Conservation (phyloP, 2,113 vertebrate genomes). For the Nothocercus nigrocapillus region DNA sequence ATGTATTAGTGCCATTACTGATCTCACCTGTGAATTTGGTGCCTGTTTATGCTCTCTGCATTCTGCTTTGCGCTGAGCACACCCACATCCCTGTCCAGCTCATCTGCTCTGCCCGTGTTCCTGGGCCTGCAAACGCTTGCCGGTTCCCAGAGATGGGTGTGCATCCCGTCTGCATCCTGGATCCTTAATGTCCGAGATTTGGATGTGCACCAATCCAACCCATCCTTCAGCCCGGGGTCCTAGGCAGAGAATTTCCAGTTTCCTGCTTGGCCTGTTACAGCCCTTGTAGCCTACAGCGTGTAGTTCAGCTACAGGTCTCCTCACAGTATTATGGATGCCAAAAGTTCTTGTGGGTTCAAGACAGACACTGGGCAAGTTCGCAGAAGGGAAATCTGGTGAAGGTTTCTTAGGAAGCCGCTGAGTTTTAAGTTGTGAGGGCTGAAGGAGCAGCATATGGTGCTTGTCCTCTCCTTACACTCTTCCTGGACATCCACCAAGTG, state of each 20-base stretch:
- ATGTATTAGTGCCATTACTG: neutral
- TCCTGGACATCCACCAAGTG: neutral
- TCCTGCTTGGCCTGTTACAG: neutral
- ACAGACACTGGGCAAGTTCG: neutral
- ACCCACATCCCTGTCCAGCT: neutral
- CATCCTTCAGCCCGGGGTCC: neutral
- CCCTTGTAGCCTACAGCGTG: neutral
- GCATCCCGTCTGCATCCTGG: neutral
- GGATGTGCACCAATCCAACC: neutral
- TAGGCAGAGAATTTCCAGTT: neutral
- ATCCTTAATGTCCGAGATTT: neutral
- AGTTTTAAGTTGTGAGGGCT: neutral
- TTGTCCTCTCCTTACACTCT: neutral
- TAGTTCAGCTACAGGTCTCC: neutral
- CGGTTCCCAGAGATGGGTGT: constrained; percentile 22
- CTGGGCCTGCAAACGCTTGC: neutral
- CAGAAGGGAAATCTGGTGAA: neutral
- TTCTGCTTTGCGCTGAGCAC: neutral
- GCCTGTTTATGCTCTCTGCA: neutral
- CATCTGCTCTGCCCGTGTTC: neutral
- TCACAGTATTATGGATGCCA: accelerated
- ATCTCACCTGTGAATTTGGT: neutral
- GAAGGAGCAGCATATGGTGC: neutral
- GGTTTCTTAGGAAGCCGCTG: neutral
- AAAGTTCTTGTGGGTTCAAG: neutral